A percentile compares a stretch with the other conserved stretches of the same genome.
These are phyloP conservation scores for Mesorhabditis belari DNA, from an alignment of 2,888 invertebrate species.

Conservation along the genomic window DNA sequence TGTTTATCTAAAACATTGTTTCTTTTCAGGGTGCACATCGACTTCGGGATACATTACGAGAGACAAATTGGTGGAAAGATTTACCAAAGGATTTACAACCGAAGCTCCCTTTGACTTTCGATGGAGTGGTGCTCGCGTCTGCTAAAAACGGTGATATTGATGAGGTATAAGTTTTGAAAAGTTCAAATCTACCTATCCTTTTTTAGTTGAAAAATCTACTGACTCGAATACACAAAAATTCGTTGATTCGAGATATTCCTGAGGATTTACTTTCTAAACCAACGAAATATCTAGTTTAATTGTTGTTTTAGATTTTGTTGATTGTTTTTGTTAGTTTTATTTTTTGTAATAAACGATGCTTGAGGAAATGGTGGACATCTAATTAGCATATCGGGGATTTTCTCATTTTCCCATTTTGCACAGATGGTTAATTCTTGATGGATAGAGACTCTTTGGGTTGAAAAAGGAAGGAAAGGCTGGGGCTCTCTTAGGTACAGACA, in stretches of 20 bases:
- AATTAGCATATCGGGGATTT: too few species aligned
- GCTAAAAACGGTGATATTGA: background rate
- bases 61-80: constrained; percentile 13
- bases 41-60: background rate
- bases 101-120: constrained; percentile 22
- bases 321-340: background rate
- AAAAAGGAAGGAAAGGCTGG: too few species aligned
- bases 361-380: too few species aligned
- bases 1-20: background rate
- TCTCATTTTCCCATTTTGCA: background rate
- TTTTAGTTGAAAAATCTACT: background rate
- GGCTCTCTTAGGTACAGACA: too few species aligned
- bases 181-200: background rate
- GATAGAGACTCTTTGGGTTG: too few species aligned
- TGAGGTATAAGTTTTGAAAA: background rate
- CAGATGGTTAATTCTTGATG: background rate
- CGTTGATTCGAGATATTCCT: background rate
- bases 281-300: background rate
- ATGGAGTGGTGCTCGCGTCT: background rate
- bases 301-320: background rate
- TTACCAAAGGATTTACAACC: constrained; percentile 29
- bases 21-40: constrained; percentile 8
- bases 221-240: background rate
- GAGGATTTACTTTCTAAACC: background rate
- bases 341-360: too few species aligned